These are phyloP conservation scores for Drosophila aff. DNA, from an alignment of 1,140 invertebrate genomes.

Conservation along the genomic window DNA sequence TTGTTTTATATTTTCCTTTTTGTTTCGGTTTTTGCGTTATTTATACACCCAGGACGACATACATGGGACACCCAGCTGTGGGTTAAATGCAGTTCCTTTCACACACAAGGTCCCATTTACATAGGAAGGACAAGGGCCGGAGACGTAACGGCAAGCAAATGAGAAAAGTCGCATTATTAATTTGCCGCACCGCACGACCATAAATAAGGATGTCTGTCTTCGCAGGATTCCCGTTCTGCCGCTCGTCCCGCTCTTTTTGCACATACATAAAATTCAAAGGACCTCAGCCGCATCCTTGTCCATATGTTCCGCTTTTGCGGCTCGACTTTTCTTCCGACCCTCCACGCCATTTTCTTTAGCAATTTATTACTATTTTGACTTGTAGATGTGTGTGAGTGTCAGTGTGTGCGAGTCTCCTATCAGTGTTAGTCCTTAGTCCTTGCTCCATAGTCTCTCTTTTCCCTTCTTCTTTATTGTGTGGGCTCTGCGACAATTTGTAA, in stretches of 20 bases:
- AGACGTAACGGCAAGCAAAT: conserved; percentile 51
- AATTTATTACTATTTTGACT: conserved; percentile 84
- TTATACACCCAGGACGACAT: conserved; percentile 25
- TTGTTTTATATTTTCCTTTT: conserved; percentile 41
- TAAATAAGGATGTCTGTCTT: conserved; percentile 68
- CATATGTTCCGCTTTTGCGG: conserved; percentile 63
- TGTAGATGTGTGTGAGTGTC: conserved; percentile 53
- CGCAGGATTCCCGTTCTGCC: conserved; percentile 8
- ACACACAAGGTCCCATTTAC: conserved; percentile 49
- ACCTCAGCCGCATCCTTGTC: conserved; percentile 66
- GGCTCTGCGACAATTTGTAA: conserved; percentile 71
- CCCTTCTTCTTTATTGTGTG: background rate
- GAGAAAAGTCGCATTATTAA: conserved; percentile 81
- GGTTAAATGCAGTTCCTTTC: conserved; percentile 59
- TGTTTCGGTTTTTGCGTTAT: conserved; percentile 21
- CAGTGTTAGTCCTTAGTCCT: conserved; percentile 10
- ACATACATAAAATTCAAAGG: conserved; percentile 69
- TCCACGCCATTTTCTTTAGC: conserved; percentile 68
- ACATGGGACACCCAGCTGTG: conserved; percentile 56
- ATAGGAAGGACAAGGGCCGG: conserved; percentile 35
- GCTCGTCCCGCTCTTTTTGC: conserved; percentile 17
- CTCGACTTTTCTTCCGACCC: conserved; percentile 27
- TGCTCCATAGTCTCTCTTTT: background rate
- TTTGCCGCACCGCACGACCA: conserved; percentile 79
- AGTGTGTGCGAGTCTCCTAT: conserved; percentile 14